Evolutionary conservation across 2,797 vertebrate species (phyloP).

Genomic region (Phoebastria nigripes): DNA sequence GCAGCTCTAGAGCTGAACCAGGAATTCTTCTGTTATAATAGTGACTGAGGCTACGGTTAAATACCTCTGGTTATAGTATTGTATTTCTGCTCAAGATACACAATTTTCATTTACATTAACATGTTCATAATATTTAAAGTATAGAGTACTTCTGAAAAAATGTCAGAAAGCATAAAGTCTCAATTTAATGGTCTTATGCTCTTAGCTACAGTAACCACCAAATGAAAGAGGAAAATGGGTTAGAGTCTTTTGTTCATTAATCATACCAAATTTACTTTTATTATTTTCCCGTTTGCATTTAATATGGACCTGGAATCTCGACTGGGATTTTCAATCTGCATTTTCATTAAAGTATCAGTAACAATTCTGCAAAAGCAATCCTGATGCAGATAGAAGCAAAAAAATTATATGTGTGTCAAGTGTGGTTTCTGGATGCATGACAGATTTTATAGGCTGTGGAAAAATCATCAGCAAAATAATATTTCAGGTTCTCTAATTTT

Average conservation of each 20-base stretch:
- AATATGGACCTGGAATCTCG: neutral
- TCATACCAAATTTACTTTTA: neutral
- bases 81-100: neutral
- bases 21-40: neutral
- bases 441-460: neutral
- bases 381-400: neutral
- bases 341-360: neutral
- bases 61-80: neutral
- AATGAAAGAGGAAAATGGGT: neutral
- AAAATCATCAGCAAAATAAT: neutral
- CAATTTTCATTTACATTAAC: neutral
- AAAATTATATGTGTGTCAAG: rapidly evolving
- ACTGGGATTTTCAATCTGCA: neutral
- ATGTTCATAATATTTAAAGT: neutral
- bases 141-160: neutral
- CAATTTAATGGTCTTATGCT: neutral
- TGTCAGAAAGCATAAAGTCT: neutral
- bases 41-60: neutral
- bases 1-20: neutral
- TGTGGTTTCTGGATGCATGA: neutral
- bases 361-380: neutral
- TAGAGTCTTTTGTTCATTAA: neutral
- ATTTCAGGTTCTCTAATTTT: neutral
- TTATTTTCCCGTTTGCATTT: neutral
- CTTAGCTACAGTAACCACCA: neutral